Conservation (phyloP, 2,113 vertebrate genomes). For the Coptodon rendalli region DNA sequence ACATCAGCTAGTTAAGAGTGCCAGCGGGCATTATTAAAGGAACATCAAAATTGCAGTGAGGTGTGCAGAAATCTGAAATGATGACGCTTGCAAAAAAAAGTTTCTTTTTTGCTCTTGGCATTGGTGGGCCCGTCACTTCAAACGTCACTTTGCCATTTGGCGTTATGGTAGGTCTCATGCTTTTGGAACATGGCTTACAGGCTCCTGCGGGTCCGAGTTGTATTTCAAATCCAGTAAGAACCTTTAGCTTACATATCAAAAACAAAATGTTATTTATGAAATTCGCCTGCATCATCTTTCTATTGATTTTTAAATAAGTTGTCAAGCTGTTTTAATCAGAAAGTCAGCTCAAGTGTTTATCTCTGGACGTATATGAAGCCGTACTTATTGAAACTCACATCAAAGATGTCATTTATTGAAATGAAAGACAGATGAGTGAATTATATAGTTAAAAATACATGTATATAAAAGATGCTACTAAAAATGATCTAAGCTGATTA, state of each 20-base stretch:
- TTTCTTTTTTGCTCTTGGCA: conserved; percentile 8
- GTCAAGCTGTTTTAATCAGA: not conserved
- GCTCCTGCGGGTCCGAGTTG: not conserved
- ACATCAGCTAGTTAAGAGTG: conserved; percentile 45
- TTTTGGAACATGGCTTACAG: not conserved
- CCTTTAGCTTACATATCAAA: not conserved
- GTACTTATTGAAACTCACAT: not conserved
- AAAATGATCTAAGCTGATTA: not conserved
- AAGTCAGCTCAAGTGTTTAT: not conserved
- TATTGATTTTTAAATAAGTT: not conserved
- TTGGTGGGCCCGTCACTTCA: not conserved
- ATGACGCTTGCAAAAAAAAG: conserved; percentile 59
- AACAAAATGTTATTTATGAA: not conserved
- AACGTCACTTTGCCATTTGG: conserved; percentile 23
- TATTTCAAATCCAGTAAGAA: not conserved
- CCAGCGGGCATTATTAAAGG: conserved; percentile 54
- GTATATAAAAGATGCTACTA: not conserved
- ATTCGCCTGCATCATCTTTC: not conserved
- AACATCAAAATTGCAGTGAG: conserved; percentile 34
- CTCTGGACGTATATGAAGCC: not conserved
- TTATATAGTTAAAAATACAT: not conserved
- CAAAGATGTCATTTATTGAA: not conserved
- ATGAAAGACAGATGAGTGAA: not conserved
- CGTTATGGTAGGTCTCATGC: not conserved
- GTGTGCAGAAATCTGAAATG: conserved; percentile 41